Conservation (phyloP, 2,888 invertebrate species). For the Amiota mariae region DNA sequence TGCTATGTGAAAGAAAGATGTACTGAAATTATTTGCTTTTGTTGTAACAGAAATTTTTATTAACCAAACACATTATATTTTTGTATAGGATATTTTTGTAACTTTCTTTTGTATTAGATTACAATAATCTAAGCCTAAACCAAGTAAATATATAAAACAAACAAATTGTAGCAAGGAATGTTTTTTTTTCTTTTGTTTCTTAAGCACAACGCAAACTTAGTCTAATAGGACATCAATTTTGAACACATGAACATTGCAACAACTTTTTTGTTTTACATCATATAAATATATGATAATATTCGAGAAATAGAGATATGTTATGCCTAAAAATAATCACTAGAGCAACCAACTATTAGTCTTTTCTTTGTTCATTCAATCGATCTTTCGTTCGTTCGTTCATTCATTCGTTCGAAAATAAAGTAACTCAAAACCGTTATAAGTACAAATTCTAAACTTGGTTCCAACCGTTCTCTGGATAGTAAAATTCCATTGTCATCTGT, state of each 20-base stretch:
- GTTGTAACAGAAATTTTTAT: slow-evolving; percentile 9
- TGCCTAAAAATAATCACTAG: slow-evolving; percentile 24
- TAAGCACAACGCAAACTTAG: slow-evolving; percentile 45
- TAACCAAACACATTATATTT: slow-evolving; percentile 6
- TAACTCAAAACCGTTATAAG: slow-evolving; percentile 29
- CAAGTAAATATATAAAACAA: slow-evolving; percentile 45
- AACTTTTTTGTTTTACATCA: slow-evolving; percentile 12
- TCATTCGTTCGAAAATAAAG: slow-evolving; percentile 39
- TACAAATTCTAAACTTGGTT: slow-evolving; percentile 37
- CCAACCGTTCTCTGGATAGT: slow-evolving; percentile 15
- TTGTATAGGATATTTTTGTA: too few species aligned
- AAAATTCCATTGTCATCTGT: slow-evolving; percentile 42
- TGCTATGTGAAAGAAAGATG: not conserved
- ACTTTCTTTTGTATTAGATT: slow-evolving; percentile 30
- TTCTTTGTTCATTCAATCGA: slow-evolving; percentile 34
- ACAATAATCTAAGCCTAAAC: slow-evolving; percentile 41
- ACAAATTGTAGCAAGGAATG: slow-evolving; percentile 62
- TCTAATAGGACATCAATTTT: slow-evolving; percentile 57
- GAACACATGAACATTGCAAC: slow-evolving; percentile 51
- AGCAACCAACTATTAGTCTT: not conserved
- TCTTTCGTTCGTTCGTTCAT: slow-evolving; percentile 34
- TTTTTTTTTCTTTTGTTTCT: slow-evolving; percentile 27
- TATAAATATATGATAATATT: slow-evolving; percentile 35
- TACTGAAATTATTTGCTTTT: not conserved
- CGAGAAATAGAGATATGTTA: slow-evolving; percentile 38